phyloP scores from a whole-genome alignment of 2,888 invertebrate species.

The Proisotoma minuta region DNA sequence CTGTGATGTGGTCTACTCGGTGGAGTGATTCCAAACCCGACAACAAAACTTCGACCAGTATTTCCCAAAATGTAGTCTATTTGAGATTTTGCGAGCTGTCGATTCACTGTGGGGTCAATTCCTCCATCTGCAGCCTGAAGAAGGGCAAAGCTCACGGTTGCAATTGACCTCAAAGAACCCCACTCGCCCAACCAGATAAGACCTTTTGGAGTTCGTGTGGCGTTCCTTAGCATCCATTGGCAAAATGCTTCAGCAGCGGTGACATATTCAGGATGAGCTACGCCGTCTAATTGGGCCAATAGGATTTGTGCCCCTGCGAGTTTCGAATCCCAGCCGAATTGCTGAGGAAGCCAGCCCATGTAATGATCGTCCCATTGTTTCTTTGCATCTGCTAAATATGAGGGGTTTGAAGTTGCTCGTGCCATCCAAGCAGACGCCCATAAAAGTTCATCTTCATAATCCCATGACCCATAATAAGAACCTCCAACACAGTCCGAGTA shows the following conservation, averaged over 20 bases:
- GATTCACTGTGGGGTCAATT: slow-evolving; percentile 51
- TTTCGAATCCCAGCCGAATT: slow-evolving; percentile 51
- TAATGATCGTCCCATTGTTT: no score
- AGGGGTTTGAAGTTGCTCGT: no score
- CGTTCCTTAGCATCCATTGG: slow-evolving; percentile 53
- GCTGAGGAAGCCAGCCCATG: not conserved
- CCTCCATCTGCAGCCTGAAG: slow-evolving; percentile 53
- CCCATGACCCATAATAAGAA: slow-evolving; percentile 52
- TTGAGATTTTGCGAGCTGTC: slow-evolving; percentile 56
- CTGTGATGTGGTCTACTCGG: slow-evolving; percentile 57
- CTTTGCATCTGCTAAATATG: no score
- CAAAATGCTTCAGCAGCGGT: slow-evolving; percentile 54
- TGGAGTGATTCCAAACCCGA: slow-evolving; percentile 57
- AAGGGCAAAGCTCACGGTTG: slow-evolving; percentile 58
- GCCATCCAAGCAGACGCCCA: slow-evolving; percentile 59
- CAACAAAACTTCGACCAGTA: slow-evolving; percentile 56
- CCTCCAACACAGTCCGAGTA: no score
- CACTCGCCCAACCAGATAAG: slow-evolving; percentile 56
- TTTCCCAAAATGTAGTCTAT: slow-evolving; percentile 58
- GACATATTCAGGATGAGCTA: not conserved
- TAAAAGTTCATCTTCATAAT: slow-evolving; percentile 58
- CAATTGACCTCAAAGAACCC: slow-evolving; percentile 57
- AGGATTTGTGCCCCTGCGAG: slow-evolving; percentile 43
- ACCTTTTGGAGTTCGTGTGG: slow-evolving; percentile 56
- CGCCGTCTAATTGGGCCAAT: slow-evolving; percentile 38